These are phyloP conservation scores for Allygus modestus DNA, from an alignment of 2,888 invertebrate species.

Conservation along the genomic window DNA sequence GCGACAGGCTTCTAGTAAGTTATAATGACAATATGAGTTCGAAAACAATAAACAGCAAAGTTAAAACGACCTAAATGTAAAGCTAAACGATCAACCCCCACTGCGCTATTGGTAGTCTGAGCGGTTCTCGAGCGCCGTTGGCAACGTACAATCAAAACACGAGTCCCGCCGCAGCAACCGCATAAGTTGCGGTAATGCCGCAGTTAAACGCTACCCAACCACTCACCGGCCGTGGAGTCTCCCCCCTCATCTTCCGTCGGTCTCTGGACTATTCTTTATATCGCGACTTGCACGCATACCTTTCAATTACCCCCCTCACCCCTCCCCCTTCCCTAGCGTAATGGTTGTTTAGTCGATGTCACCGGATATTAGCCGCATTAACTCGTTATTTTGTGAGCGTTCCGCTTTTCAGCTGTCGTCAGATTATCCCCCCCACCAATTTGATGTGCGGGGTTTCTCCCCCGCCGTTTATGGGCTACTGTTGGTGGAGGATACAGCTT, in stretches of 20 bases:
- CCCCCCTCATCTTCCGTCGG: neutral
- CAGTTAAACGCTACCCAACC: neutral
- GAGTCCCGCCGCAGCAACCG: no score
- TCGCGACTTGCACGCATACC: constrained; percentile 12
- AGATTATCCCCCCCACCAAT: neutral
- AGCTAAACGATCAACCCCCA: no score
- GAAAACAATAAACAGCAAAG: no score
- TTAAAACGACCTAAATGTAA: no score
- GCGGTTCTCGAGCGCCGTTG: no score
- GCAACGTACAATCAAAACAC: no score
- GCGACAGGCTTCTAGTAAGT: no score
- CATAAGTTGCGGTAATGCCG: neutral
- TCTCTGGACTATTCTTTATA: constrained; percentile 1
- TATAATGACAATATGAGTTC: no score
- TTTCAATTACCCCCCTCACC: constrained; percentile 25
- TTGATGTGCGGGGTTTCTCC: neutral
- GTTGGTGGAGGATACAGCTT: no score
- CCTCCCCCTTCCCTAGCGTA: neutral
- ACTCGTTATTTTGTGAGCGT: constrained; percentile 25
- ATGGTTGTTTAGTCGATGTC: constrained; percentile 33
- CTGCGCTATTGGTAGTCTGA: no score
- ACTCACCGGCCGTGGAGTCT: neutral
- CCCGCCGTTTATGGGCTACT: no score
- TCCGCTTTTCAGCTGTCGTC: neutral
- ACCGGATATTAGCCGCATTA: constrained; percentile 16